A percentile compares a stretch with the other conserved stretches of the same genome.
These are phyloP conservation scores for Nemotelus pantherinus DNA, from an alignment of 2,888 invertebrate genomes.

Conservation along the genomic window DNA sequence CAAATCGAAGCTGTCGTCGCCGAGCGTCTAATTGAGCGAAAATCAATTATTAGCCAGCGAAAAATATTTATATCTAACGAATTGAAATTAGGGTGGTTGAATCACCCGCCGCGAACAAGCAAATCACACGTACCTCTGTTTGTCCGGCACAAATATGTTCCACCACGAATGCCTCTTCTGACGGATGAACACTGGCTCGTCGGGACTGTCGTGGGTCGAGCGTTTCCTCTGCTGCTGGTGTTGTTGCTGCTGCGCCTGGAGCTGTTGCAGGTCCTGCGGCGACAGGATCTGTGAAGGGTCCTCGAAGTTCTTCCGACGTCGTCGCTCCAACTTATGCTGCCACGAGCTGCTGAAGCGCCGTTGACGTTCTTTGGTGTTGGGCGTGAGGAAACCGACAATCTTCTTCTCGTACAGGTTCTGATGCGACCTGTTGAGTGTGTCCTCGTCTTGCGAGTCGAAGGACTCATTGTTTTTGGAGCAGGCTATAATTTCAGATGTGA, in stretches of 20 bases:
- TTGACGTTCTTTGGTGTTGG: conserved; percentile 58
- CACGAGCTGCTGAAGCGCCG: conserved; percentile 60
- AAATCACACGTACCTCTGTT: conserved; percentile 69
- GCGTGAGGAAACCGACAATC: neutral
- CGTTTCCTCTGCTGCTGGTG: conserved; percentile 31
- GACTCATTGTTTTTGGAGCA: conserved; percentile 17
- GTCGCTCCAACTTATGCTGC: conserved; percentile 63
- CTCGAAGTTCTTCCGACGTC: conserved; percentile 62
- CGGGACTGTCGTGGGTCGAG: conserved; percentile 9
- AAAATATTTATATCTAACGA: neutral
- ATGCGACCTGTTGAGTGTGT: conserved; percentile 1
- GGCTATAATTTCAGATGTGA: conserved; percentile 16
- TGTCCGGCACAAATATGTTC: conserved; percentile 86
- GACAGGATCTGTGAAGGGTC: conserved; percentile 47
- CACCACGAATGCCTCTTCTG: conserved; percentile 87
- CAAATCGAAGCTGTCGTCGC: neutral
- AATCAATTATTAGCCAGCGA: neutral
- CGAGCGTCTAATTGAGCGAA: neutral
- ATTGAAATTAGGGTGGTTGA: neutral
- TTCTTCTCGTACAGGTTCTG: conserved; percentile 19
- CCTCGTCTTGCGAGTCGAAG: conserved; percentile 42
- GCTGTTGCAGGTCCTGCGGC: conserved; percentile 9
- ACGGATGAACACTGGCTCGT: conserved; percentile 52
- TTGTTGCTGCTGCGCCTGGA: neutral
- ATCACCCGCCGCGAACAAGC: no score